Conservation (phyloP, 1,140 invertebrate species). For the Ceratosolen fusciceps region DNA sequence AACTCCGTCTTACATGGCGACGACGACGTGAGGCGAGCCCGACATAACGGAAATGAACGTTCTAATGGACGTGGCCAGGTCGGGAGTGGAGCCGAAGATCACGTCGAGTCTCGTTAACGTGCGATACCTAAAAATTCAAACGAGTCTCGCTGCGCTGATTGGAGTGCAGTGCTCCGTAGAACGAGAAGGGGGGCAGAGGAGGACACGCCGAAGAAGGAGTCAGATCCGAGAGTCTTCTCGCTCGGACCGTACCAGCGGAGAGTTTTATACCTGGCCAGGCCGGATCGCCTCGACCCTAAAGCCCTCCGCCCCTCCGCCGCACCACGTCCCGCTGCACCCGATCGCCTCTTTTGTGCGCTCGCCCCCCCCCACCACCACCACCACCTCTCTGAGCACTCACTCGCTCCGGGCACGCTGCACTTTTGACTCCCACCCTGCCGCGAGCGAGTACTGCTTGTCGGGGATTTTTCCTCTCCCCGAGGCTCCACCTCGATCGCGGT, state of each 20-base stretch:
- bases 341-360: conserved; percentile 17
- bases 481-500: background rate
- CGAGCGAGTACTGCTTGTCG: background rate
- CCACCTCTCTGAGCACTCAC: too few relatives aligned
- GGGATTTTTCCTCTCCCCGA: background rate
- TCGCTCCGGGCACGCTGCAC: conserved; percentile 23
- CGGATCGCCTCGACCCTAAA: conserved; percentile 54
- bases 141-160: background rate
- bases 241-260: conserved; percentile 53
- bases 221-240: conserved; percentile 55
- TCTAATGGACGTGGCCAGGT: background rate
- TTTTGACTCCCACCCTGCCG: conserved; percentile 4
- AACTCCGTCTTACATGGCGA: too few relatives aligned
- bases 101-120: background rate
- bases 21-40: too few relatives aligned
- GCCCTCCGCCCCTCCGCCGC: conserved; percentile 26
- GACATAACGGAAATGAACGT: background rate
- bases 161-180: background rate
- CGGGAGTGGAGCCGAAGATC: background rate
- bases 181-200: background rate
- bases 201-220: conserved; percentile 37
- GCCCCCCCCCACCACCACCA: too few relatives aligned
- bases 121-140: background rate
- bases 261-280: conserved; percentile 52
- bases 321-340: conserved; percentile 32